Conservation (phyloP, 2,797 vertebrate genomes). For the Hemibagrus guttatus region DNA sequence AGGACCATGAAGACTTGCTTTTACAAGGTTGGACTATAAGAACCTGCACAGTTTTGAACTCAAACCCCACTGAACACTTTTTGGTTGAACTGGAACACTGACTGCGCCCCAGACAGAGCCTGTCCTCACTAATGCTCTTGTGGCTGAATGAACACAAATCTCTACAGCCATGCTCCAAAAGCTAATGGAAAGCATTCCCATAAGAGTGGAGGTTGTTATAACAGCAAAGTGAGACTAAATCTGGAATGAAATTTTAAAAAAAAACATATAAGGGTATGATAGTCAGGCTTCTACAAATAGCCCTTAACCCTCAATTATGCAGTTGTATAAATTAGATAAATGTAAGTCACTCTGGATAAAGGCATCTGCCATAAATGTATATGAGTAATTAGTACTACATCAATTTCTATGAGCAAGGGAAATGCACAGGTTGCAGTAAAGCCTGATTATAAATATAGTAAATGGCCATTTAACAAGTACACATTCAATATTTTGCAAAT, state of each 20-base stretch:
- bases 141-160: not conserved
- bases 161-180: not conserved
- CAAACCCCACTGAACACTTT: not conserved
- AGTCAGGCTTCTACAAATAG: not conserved
- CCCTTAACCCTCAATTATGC: too few species aligned
- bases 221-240: not conserved
- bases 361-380: too few species aligned
- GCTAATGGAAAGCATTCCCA: not conserved
- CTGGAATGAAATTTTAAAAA: not conserved
- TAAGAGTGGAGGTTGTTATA: not conserved
- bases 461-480: not conserved
- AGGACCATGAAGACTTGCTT: not conserved
- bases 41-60: not conserved
- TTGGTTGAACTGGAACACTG: not conserved
- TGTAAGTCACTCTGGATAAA: too few species aligned
- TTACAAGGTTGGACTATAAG: not conserved
- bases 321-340: too few species aligned
- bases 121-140: not conserved
- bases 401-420: constrained; percentile 23
- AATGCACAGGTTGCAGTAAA: constrained; percentile 13
- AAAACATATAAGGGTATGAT: not conserved
- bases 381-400: not conserved
- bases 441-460: not conserved
- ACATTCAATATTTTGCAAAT: not conserved
- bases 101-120: not conserved